These are phyloP conservation scores for Leptopilina myrica DNA, from an alignment of 2,888 invertebrate genomes.

Conservation along the genomic window DNA sequence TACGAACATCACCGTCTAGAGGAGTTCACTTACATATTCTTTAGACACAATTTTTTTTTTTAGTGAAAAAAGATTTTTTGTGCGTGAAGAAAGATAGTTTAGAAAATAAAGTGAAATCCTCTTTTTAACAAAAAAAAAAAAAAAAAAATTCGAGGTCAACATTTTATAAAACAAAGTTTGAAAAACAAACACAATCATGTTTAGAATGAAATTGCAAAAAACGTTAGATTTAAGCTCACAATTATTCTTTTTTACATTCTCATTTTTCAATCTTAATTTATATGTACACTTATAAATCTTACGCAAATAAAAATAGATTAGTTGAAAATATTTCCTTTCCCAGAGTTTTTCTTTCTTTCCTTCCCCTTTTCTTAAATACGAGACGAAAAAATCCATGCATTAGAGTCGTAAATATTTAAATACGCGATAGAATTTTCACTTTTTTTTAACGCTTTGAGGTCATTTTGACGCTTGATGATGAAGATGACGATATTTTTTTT, in stretches of 20 bases:
- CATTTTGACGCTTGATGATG: too few species aligned
- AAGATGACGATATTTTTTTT: slow-evolving; percentile 31
- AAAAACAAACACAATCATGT: slow-evolving; percentile 31
- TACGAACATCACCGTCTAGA: slow-evolving; percentile 17
- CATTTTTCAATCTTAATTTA: slow-evolving; percentile 19
- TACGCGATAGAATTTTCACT: slow-evolving; percentile 60
- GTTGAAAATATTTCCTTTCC: slow-evolving; percentile 68
- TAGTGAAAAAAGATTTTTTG: slow-evolving; percentile 3
- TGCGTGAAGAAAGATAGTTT: not conserved
- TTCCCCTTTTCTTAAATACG: slow-evolving; percentile 58
- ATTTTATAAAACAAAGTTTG: slow-evolving; percentile 39
- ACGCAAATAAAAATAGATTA: slow-evolving; percentile 70
- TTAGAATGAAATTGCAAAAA: slow-evolving; percentile 17
- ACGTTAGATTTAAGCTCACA: slow-evolving; percentile 6
- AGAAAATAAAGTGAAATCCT: slow-evolving; percentile 23
- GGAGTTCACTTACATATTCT: slow-evolving; percentile 2
- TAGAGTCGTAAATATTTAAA: slow-evolving; percentile 61
- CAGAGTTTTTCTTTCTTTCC: slow-evolving; percentile 37
- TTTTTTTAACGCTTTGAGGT: slow-evolving; percentile 18
- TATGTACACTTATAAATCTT: slow-evolving; percentile 64
- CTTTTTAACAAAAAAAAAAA: slow-evolving; percentile 39
- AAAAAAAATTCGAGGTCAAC: slow-evolving; percentile 36
- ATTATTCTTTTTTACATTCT: not conserved
- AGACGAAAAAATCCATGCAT: slow-evolving; percentile 68
- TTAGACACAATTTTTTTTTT: not conserved